Base-by-base conservation (phyloP, 2,113 vertebrate genomes). In the Xenotilapia leptura region DNA sequence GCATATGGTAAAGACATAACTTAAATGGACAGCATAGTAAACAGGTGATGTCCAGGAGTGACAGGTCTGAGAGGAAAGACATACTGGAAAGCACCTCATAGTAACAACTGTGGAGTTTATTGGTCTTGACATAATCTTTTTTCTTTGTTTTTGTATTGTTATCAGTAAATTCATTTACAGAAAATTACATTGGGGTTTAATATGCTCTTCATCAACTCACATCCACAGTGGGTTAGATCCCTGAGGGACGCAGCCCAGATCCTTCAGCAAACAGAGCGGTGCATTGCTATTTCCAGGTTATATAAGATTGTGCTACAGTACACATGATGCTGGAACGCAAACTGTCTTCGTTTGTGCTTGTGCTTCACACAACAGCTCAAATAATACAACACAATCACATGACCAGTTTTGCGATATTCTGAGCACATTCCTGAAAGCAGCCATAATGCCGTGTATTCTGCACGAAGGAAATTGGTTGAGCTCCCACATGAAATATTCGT, bases 171-270 rank as follows among this genome's bases (percentile, higher is more conserved):
- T 86, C 6, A 80, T 90, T 86, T 85, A 88, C 45, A 84, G 86
- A 42, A 90, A 88, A 85, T 86, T 87, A 83, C 68, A 81, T 51
- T 36, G 45, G 83, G n/a, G 28, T 83, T 81, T 36, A 82, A 90
- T 86, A 54, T 79, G 83, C 60, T 91, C 82, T 86, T 83, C 70
- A 88, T 86, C 62, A 87, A 80, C 86, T 87, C 88, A 86, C 85
- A 91, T 89, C 49, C 91, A 88, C 73, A 36, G 55, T 91, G 90
- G 83, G 89, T 82, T 73, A 75, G 49, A 62, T 83, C 90, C 95
- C 94, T 88, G 62, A 92, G 93, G 95, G 88, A 86, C 11, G 87
- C 85, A 91, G 91, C 91, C 93, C 87, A 93, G 83, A 93, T 94
- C 93, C 88, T 87, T 19, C 82, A 83, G 88, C 68, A 85, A 88